These are phyloP conservation scores for Steinernema feltiae DNA, from an alignment of 1,140 invertebrate species.

Conservation along the genomic window DNA sequence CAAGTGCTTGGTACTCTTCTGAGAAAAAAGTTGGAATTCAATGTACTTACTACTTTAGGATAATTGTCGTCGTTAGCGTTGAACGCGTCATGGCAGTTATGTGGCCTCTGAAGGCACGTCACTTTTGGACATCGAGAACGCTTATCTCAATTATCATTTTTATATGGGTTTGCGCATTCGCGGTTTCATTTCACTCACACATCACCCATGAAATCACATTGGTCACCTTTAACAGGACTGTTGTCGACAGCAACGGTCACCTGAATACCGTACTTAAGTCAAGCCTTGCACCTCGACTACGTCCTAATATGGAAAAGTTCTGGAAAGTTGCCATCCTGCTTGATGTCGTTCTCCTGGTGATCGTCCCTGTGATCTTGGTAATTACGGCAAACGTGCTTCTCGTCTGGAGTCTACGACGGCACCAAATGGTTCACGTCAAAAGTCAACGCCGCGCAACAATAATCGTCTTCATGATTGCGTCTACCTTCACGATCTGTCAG, in stretches of 20 bases:
- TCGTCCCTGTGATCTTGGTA: conserved; percentile 40
- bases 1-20: conserved; percentile 41
- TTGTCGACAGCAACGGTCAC: conserved; percentile 29
- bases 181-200: conserved; percentile 40
- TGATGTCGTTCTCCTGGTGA: conserved; percentile 36
- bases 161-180: conserved; percentile 28
- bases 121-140: conserved; percentile 42
- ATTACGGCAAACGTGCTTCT: conserved; percentile 35
- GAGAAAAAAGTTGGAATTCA: neutral
- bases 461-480: conserved; percentile 42
- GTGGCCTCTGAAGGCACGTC: conserved; percentile 33
- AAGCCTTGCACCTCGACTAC: neutral
- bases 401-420: conserved; percentile 23
- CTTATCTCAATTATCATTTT: conserved; percentile 29
- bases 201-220: conserved; percentile 36
- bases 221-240: conserved; percentile 31
- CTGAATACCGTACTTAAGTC: conserved; percentile 2
- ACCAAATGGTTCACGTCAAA: conserved; percentile 20
- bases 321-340: conserved; percentile 38
- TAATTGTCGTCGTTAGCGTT: conserved; percentile 47
- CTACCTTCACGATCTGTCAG: conserved; percentile 45
- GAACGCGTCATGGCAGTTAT: conserved; percentile 41
- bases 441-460: conserved; percentile 41
- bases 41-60: conserved; percentile 25
- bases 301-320: conserved; percentile 30